Evolutionary conservation across 2,797 vertebrate species (phyloP).

Genomic region (Bryconaethiops microstoma): DNA sequence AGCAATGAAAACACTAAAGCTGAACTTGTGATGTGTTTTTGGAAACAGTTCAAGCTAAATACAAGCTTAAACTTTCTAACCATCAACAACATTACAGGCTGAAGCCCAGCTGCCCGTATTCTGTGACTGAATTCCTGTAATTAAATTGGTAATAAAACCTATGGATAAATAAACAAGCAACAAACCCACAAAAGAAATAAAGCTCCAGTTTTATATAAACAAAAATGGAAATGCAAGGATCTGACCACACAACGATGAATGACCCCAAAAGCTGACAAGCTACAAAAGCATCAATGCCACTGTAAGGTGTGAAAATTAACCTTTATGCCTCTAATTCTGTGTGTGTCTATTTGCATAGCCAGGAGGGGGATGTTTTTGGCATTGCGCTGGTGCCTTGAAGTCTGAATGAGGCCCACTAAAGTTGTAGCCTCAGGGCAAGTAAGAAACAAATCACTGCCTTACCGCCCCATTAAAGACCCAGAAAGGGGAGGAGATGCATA

Average conservation of each 20-base stretch:
- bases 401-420: constrained; percentile 60
- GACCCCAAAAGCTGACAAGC: background rate
- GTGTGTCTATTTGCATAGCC: constrained; percentile 53
- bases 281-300: background rate
- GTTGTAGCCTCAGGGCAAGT: constrained; percentile 56
- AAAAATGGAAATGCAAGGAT: no score
- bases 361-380: constrained; percentile 42
- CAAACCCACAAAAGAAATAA: no score
- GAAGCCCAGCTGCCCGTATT: no score
- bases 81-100: no score
- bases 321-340: background rate
- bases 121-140: no score
- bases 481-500: constrained; percentile 36
- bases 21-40: background rate
- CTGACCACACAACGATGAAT: background rate
- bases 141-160: no score
- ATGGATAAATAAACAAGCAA: no score
- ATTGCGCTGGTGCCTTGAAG: constrained; percentile 62
- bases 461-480: constrained; percentile 41
- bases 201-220: no score
- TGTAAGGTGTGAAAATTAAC: background rate
- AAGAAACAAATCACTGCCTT: constrained; percentile 62
- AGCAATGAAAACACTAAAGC: background rate
- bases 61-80: no score
- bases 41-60: no score